A percentile compares a stretch with the other conserved stretches of the same genome.
Conservation (phyloP, 2,888 invertebrate species). For the Ormia ochracea region DNA sequence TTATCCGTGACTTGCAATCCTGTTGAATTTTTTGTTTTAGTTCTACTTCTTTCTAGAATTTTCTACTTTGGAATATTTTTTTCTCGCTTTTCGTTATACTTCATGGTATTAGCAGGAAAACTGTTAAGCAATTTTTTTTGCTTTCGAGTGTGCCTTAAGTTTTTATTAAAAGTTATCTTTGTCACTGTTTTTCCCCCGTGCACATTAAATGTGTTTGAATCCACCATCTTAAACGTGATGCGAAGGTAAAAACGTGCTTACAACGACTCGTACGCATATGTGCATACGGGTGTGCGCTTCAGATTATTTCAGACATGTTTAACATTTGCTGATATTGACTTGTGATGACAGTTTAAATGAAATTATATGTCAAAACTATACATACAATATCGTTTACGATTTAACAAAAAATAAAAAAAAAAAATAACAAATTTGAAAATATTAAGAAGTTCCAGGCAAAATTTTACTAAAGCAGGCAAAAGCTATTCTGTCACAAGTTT, state of each 20-base stretch:
- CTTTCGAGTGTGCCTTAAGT: slow-evolving; percentile 21
- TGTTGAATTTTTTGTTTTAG: background rate
- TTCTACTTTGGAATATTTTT: background rate
- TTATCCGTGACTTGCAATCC: slow-evolving; percentile 45
- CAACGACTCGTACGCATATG: background rate
- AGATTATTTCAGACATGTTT: slow-evolving; percentile 6
- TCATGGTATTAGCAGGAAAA: slow-evolving; percentile 8
- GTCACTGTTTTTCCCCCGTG: background rate
- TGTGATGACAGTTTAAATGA: slow-evolving; percentile 8
- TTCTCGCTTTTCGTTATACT: background rate
- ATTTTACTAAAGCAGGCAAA: too few relatives aligned
- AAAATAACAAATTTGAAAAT: too few relatives aligned
- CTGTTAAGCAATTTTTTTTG: background rate
- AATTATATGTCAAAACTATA: background rate
- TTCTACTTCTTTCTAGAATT: background rate
- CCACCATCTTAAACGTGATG: slow-evolving; percentile 16
- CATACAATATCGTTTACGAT: too few relatives aligned
- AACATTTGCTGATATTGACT: slow-evolving; percentile 15
- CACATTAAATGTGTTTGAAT: background rate
- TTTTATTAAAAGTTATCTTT: background rate
- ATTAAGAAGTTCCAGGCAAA: too few relatives aligned
- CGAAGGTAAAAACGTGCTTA: background rate
- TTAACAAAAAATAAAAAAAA: too few relatives aligned
- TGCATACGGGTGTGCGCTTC: background rate
- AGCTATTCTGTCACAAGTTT: too few relatives aligned